A percentile compares a stretch with the other conserved stretches of the same genome.
Conservation (phyloP, 2,888 invertebrate species). For the Ferrisia virgata region DNA sequence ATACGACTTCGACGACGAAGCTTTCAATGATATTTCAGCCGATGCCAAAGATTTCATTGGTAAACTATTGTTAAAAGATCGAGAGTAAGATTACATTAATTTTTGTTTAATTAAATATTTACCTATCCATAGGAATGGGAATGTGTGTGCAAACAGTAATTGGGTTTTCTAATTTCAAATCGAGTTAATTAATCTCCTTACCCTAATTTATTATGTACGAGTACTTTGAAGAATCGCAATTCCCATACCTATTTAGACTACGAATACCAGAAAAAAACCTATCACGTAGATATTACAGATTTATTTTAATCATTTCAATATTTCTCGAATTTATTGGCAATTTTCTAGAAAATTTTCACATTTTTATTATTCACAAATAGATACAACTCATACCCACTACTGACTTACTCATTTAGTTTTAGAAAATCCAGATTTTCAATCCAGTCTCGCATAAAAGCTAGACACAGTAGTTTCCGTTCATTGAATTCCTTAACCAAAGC, state of each 20-base stretch:
- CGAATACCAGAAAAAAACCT: not conserved
- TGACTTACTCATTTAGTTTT: not conserved
- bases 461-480: not conserved
- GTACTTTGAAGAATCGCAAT: not conserved
- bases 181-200: not conserved
- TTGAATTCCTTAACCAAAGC: not conserved
- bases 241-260: not conserved
- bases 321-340: not conserved
- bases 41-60: constrained; percentile 95
- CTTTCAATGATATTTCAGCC: constrained; percentile 89
- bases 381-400: not conserved
- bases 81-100: constrained; percentile 66
- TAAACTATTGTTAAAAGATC: constrained; percentile 85
- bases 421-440: not conserved
- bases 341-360: not conserved
- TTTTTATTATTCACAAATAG: not conserved
- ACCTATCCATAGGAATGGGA: not conserved
- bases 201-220: too few relatives aligned
- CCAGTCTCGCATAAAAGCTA: not conserved
- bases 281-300: too few relatives aligned
- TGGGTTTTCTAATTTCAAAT: not conserved
- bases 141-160: not conserved
- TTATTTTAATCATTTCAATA: too few relatives aligned
- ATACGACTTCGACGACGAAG: constrained; percentile 96
- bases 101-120: not conserved